Conservation (phyloP, 2,113 vertebrate species). For the Ammodytes marinus region DNA sequence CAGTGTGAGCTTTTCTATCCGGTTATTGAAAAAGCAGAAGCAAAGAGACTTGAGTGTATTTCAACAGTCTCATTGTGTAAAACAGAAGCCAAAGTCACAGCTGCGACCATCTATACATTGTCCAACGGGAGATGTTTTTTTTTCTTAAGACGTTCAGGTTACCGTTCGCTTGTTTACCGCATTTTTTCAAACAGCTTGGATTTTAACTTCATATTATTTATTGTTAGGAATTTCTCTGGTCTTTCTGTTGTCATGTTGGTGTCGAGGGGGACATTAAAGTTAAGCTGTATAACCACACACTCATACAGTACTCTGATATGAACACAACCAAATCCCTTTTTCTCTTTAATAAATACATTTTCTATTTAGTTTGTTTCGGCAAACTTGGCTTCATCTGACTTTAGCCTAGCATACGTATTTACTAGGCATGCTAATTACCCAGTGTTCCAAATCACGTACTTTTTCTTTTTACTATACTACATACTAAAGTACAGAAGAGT, state of each 20-base stretch:
- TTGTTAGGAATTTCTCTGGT: conserved; percentile 17
- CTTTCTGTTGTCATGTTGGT: background rate
- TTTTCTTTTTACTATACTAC: no score
- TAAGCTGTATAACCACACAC: background rate
- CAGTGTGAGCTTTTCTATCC: background rate
- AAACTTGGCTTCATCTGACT: background rate
- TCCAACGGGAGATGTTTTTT: conserved; percentile 4
- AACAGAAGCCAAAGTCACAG: conserved; percentile 35
- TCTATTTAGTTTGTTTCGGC: background rate
- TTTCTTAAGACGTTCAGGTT: conserved; percentile 12
- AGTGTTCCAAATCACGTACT: no score
- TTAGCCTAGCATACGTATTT: background rate
- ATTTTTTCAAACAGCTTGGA: background rate
- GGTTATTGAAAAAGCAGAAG: background rate
- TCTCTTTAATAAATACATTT: conserved; percentile 1
- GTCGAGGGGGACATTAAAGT: conserved; percentile 15
- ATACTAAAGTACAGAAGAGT: no score
- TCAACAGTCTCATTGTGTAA: conserved; percentile 13
- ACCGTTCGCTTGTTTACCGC: conserved; percentile 11
- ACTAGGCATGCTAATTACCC: background rate
- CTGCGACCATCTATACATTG: conserved; percentile 9
- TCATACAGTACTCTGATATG: background rate
- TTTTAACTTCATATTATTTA: conserved; percentile 31
- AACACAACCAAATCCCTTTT: background rate
- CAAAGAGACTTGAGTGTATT: background rate